A percentile compares a stretch with the other conserved stretches of the same genome.
Conservation (phyloP, 2,888 invertebrate genomes). For the Cataglyphis albicans region DNA sequence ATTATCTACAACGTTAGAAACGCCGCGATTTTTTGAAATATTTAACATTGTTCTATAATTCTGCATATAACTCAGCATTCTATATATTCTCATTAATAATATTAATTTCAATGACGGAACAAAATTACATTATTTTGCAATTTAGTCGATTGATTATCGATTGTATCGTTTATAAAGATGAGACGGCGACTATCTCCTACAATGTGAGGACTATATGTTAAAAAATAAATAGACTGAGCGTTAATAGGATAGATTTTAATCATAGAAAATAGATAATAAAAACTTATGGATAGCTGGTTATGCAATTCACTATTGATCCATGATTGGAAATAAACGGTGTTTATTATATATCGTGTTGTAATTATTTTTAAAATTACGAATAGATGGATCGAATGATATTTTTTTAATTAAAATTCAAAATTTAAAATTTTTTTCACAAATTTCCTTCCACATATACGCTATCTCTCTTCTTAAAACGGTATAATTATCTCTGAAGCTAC, state of each 20-base stretch:
- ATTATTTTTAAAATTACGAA: too few relatives aligned
- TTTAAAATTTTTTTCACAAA: too few relatives aligned
- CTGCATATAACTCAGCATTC: neutral
- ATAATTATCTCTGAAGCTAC: too few relatives aligned
- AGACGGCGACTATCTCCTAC: neutral
- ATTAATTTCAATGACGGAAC: neutral
- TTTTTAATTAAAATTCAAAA: too few relatives aligned
- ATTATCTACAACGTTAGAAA: neutral
- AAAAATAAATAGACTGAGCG: constrained; percentile 59
- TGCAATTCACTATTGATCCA: too few relatives aligned
- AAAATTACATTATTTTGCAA: neutral
- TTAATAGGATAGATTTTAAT: constrained; percentile 61
- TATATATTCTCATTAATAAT: neutral
- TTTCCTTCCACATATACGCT: too few relatives aligned
- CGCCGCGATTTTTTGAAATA: neutral
- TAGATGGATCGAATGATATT: too few relatives aligned
- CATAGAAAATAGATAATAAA: constrained; percentile 61
- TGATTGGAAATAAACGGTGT: too few relatives aligned
- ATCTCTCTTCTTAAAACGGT: too few relatives aligned
- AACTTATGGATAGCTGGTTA: constrained; percentile 55
- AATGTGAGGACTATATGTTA: constrained; percentile 46
- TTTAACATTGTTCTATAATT: neutral
- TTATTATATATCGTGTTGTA: too few relatives aligned
- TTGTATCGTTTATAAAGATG: constrained; percentile 23
- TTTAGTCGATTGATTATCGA: constrained; percentile 52